phyloP scores from a whole-genome alignment of 2,113 vertebrate species.

The Plestiodon gilberti region DNA sequence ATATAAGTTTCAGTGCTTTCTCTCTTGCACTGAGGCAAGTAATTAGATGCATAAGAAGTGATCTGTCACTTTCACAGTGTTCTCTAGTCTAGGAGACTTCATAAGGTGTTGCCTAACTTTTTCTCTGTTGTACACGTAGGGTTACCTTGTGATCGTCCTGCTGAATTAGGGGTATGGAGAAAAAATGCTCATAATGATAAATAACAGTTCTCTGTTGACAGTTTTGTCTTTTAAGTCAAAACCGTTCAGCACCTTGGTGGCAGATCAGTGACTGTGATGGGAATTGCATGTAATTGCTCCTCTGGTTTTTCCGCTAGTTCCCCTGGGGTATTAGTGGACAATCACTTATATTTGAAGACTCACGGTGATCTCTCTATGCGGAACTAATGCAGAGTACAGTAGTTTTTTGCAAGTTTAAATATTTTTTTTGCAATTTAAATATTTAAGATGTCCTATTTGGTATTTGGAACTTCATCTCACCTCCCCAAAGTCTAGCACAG shows the following conservation, averaged over 20 bases:
- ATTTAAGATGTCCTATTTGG: background rate
- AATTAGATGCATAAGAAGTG: background rate
- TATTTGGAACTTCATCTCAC: background rate
- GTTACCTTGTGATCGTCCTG: background rate
- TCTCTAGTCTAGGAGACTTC: background rate
- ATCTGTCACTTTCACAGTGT: background rate
- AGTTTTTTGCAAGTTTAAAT: background rate
- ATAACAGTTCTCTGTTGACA: background rate
- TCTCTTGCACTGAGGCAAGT: background rate
- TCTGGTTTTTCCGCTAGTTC: background rate
- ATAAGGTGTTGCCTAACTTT: background rate
- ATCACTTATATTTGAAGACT: background rate
- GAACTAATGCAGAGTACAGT: background rate
- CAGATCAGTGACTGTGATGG: background rate
- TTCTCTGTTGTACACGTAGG: background rate
- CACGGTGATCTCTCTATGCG: background rate
- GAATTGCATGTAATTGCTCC: background rate
- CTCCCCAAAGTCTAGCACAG: background rate
- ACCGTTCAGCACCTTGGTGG: background rate
- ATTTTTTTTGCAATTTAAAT: no score
- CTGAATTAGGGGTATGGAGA: background rate
- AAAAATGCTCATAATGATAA: background rate
- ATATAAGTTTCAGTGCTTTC: background rate
- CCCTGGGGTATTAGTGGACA: no score
- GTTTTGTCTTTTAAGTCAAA: background rate